Percentiles rank a stretch among this genome's conserved stretches.
phyloP scores from a whole-genome alignment of 2,113 vertebrate species.

The Hyperoodon ampullatus region DNA sequence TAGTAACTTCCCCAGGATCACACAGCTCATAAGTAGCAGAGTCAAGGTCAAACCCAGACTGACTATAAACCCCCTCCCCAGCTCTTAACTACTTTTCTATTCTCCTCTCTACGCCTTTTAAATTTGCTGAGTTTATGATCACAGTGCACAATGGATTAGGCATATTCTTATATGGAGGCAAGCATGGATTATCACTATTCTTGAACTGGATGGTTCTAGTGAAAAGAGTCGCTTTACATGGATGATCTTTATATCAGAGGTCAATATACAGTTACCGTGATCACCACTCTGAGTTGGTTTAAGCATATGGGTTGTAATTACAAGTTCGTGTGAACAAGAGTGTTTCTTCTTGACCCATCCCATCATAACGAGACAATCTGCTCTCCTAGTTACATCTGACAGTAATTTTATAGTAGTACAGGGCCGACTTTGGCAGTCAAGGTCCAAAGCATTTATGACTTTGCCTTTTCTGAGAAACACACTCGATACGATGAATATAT shows the following conservation, averaged over 20 bases:
- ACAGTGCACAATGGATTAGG: neutral
- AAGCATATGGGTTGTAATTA: neutral
- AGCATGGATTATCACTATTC: neutral
- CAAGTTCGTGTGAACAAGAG: neutral
- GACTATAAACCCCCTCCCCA: neutral
- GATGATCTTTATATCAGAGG: neutral
- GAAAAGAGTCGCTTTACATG: neutral
- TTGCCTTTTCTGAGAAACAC: conserved; percentile 47
- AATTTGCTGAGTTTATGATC: neutral
- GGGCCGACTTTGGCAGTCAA: neutral
- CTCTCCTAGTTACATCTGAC: neutral
- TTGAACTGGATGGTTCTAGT: neutral
- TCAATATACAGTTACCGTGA: neutral
- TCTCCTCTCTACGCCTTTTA: neutral
- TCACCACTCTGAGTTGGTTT: neutral
- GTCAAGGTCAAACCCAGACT: neutral
- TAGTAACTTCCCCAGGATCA: neutral
- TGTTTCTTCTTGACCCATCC: neutral
- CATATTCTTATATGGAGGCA: neutral
- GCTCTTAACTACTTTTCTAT: neutral
- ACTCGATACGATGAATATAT: neutral
- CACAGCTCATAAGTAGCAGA: neutral
- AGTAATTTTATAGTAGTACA: neutral
- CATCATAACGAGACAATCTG: neutral
- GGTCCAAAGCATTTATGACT: neutral